phyloP scores from a whole-genome alignment of 1,140 invertebrate species.

The Lepidurus arcticus region DNA sequence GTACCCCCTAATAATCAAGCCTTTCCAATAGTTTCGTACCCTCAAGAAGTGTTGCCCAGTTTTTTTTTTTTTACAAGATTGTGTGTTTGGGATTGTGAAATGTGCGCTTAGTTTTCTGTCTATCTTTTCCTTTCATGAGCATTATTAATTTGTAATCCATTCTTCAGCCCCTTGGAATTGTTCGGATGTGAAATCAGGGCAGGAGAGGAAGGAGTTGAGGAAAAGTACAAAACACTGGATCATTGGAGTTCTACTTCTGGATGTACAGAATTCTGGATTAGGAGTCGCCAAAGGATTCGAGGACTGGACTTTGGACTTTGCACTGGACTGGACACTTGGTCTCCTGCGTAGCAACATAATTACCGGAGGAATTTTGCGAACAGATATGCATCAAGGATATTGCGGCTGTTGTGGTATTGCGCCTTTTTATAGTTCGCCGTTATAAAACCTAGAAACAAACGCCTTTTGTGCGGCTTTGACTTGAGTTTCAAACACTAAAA shows the following conservation, averaged over 20 bases:
- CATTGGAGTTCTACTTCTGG: slow-evolving; percentile 19
- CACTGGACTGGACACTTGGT: slow-evolving; percentile 17
- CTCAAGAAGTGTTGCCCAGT: not conserved
- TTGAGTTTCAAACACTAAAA: not conserved
- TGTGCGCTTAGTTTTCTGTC: not conserved
- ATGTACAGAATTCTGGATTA: slow-evolving; percentile 15
- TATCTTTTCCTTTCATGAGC: not conserved
- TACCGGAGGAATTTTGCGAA: not conserved
- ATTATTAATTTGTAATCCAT: slow-evolving; percentile 20
- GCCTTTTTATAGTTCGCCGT: not conserved
- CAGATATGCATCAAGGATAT: slow-evolving; percentile 3
- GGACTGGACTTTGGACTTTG: slow-evolving; percentile 21
- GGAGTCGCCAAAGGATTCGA: slow-evolving; percentile 8
- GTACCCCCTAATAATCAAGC: not conserved
- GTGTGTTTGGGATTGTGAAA: not conserved
- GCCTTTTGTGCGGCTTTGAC: not conserved
- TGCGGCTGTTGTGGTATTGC: not conserved
- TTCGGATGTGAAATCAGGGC: slow-evolving; percentile 14
- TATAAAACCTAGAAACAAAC: not conserved
- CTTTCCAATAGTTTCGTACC: not conserved
- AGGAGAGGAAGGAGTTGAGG: slow-evolving; percentile 15
- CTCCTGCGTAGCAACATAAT: not conserved
- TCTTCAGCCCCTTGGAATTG: slow-evolving; percentile 19
- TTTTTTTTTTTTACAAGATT: not conserved
- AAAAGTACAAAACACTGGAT: slow-evolving; percentile 19